Evolutionary conservation across 1,140 invertebrate species (phyloP), one percentile per base, ranked within the genome.

Genomic region (Drosophila pachea): DNA sequence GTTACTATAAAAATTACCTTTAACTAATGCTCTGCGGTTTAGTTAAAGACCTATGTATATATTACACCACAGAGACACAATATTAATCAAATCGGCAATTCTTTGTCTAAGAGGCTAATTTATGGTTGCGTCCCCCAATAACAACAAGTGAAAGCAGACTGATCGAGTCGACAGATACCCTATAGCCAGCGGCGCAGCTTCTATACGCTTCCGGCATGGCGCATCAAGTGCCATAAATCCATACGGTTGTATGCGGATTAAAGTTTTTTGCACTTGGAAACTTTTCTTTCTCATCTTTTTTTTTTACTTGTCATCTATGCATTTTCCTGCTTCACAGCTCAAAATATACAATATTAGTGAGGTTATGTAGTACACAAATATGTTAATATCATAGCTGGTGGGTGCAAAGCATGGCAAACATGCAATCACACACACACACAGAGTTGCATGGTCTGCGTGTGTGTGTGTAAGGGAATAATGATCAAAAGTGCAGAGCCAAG

Each of bases 1-100:
- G 32, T 50, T 45, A 58, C 33, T 55, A 16, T 67, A 38, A 60
- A 67, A 60, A 60, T 52, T 52, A 59, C 31, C 7, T 50, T 58
- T 33, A 49, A 58, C 53, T 31, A 45, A 7, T 56, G 63, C 53
- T 42, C 35, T 22, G 12, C n/a, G 4, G 12, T 5, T 14, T 22
- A 29, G 11, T 11, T 38, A 56, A 50, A 33, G 12, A 43, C 12
- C 22, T 22, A 22, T 22, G 22, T 22, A 22, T 22, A 22, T 22
- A 22, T 22, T 22, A 22, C 22, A 22, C 22, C 22, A 22, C 22
- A 22, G 3, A 22, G 22, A 22, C 22, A 22, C 22, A 2, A 22
- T 22, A 22, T 22, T 2, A 22, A 22, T 22, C 22, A 3, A 22
- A 22, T 22, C 22, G 22, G 22, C 22, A 22, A 22, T 22, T 22